These are phyloP conservation scores for Drosophila nigricruria DNA, from an alignment of 2,888 invertebrate genomes.

Conservation along the genomic window DNA sequence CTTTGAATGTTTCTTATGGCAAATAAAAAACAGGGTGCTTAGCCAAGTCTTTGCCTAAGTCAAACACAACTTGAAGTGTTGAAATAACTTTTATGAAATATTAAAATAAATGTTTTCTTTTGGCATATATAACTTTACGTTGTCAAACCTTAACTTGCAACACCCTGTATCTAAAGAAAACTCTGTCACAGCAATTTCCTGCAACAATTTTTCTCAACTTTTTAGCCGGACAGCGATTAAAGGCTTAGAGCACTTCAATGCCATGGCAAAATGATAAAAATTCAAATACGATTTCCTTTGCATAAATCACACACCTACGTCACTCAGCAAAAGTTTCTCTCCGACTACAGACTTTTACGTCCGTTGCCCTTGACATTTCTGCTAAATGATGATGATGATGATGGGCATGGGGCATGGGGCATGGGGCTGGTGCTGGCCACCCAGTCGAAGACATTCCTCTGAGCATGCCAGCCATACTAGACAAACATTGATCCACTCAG, in stretches of 20 bases:
- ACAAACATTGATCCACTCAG: conserved; percentile 46
- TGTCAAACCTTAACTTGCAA: not conserved
- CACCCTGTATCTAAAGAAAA: conserved; percentile 51
- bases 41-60: too few relatives aligned
- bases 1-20: conserved; percentile 61
- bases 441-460: conserved; percentile 52
- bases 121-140: not conserved
- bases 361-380: conserved; percentile 52
- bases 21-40: conserved; percentile 48
- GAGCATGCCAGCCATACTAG: conserved; percentile 42
- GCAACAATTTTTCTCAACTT: conserved; percentile 58
- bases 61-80: not conserved
- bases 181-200: conserved; percentile 60
- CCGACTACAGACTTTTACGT: conserved; percentile 4
- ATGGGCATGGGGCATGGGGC: conserved; percentile 27
- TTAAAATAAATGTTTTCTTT: not conserved
- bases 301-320: conserved; percentile 62
- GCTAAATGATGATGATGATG: conserved; percentile 61
- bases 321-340: conserved; percentile 44
- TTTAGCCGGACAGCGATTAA: conserved; percentile 66
- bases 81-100: not conserved
- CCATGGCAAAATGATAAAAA: conserved; percentile 45
- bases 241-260: conserved; percentile 58
- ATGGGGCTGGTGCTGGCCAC: conserved; percentile 14
- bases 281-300: conserved; percentile 62